Base-by-base conservation (phyloP, 2,797 vertebrate species). In the Sitta carolinensis region DNA sequence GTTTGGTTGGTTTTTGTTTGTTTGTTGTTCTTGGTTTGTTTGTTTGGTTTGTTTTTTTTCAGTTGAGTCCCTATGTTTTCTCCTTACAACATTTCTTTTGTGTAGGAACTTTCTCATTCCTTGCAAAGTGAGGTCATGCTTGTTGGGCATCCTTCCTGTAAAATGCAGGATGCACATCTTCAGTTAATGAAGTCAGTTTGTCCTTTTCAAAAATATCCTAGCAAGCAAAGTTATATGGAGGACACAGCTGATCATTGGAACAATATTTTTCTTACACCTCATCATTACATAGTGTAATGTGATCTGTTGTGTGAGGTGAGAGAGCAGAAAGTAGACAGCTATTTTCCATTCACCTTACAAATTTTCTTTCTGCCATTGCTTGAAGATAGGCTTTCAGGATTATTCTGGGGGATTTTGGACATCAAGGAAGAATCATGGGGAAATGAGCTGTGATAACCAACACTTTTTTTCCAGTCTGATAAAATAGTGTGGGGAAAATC, bases 111-210 rank as follows among this genome's bases (percentile, higher is more conserved):
- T 81, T 19, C 5, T 75, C 57, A 67, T 84, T 90, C 36, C 19
- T 68, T 72, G 59, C 27, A 27, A 72, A 88, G 62, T 55, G 52
- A 57, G 27, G 54, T 68, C 50, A 20, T 54, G 25, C 51, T 79
- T 42, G 8, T 78, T 78, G 62, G 58, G 6, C 54, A 78, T 81
- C 36, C 62, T 90, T 43, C 25, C 36, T 84, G 17, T 75, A 81
- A 88, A 95, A 72, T 64, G 73, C 64, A 64, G 61, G 45, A 34
- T 72, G 22, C 54, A 75, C 76, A 88, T 32, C 66, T 95, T 90
- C 66, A 47, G 43, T 75, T 91, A 88, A 91, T 86, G 42, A 94
- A 88, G 43, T n/a, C 25, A 84, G 42, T 93, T 90, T 86, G 55
- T 93, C 77, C 83, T 86, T 91, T 93, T 91, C 62, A 91, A 54